A percentile compares a stretch with the other conserved stretches of the same genome.
These are phyloP conservation scores for Steinernema carpocapsae DNA, from an alignment of 2,888 invertebrate species.

Conservation along the genomic window DNA sequence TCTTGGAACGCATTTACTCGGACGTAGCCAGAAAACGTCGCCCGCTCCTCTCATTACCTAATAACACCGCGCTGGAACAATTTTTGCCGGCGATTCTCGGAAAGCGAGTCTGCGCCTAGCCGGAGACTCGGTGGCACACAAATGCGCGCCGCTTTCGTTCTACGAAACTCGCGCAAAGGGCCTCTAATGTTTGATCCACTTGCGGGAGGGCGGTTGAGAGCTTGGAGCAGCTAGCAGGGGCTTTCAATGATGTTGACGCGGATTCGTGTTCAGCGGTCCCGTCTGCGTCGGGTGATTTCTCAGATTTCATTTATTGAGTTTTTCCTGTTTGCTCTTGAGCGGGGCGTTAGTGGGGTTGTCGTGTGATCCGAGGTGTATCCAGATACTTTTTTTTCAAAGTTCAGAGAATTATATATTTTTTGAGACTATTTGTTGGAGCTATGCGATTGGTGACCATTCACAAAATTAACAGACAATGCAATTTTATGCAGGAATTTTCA, in stretches of 20 bases:
- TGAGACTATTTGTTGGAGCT: too few species aligned
- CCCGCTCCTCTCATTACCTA: background rate
- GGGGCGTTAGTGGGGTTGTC: background rate
- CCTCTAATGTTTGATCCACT: slow-evolving; percentile 19
- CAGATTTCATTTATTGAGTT: background rate
- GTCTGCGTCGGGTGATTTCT: background rate
- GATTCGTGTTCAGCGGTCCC: too few species aligned
- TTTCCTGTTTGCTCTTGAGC: background rate
- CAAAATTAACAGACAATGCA: too few species aligned
- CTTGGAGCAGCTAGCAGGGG: background rate
- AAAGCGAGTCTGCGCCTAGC: background rate
- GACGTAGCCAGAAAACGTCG: too few species aligned
- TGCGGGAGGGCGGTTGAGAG: background rate
- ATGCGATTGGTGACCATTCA: too few species aligned
- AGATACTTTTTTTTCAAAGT: too few species aligned
- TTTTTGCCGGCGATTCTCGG: background rate
- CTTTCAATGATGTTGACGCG: background rate
- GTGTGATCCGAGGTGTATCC: too few species aligned
- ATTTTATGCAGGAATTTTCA: too few species aligned
- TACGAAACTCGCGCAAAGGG: too few species aligned
- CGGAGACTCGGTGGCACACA: too few species aligned
- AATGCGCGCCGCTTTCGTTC: too few species aligned
- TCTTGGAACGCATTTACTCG: slow-evolving; percentile 7
- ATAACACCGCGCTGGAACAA: background rate
- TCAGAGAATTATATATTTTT: too few species aligned